Evolutionary conservation across 2,888 invertebrate species (phyloP), one percentile per base, ranked within the genome.

Genomic region (Spicauda simplicius): DNA sequence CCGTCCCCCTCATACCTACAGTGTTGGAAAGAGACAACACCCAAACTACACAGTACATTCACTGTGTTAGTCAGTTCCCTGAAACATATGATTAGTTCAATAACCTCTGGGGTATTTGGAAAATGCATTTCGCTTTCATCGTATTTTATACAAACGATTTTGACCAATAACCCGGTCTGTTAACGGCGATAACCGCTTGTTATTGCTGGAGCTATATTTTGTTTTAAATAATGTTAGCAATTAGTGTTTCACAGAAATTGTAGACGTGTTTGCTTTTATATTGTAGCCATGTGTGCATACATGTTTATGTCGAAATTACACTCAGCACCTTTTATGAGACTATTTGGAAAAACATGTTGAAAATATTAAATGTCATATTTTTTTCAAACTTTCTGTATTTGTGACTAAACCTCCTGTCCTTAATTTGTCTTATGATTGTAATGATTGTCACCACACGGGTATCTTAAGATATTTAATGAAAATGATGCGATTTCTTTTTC

Each of bases 81-180:
- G 57, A 52, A 64, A 64, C 64, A 64, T 52, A 64, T 64, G 64
- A 64, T 58, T 25, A 48, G 58, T 52, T 64, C 64, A 58, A 58
- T 64, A 19, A 64, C 58, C 53, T 18, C 37, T 16, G 18, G 4
- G 37, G 64, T 41, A 57, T 57, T 57, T 52, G 64, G 57, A 20
- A 57, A 64, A 64, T 64, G 64, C 64, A 64, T 64, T 64, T 55
- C 19, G 57, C 52, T 64, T 64, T 57, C 64, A 19, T 50, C 20
- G 18, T 52, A 19, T 7, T 52, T 0, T 52, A 11, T 20, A 20
- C 50, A 19, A 57, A 12, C 57, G 20, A 37, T 52, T 52, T 52
- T 53, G 5, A 20, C 19, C 52, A 37, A 37, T 57, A 64, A n/a
- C 0, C n/a, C 37, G 20, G 16, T 50, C 2, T 10, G 30, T 30